Base-by-base conservation (phyloP, 2,113 vertebrate species). In the Hystrix brachyura region DNA sequence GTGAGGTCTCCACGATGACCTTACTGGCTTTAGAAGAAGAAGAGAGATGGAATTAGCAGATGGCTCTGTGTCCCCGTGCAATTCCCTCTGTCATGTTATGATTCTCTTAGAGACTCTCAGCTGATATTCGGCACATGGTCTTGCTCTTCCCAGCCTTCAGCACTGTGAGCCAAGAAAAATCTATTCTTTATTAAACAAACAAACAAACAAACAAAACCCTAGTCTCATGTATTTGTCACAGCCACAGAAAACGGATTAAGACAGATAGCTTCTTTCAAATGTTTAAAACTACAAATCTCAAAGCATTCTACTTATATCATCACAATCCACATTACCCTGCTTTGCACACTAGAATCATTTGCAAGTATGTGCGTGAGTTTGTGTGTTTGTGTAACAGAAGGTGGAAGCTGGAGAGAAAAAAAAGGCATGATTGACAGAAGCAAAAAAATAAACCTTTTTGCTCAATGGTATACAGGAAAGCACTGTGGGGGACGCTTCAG, bases 51-150 rank as follows among this genome's bases (percentile, higher is more conserved):
- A 43, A 25, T 13, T 2, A 19, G 48, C 60, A 17, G 3, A 32
- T n/a, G 7, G 69, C 71, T 19, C 32, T 21, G 10, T 32, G 18
- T 53, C 18, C 11, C 62, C 19, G 7, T 3, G 10, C 7, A 11
- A 7, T 13, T 3, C 62, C 27, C 9, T 21, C 15, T 18, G 0
- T 17, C 34, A 57, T 1, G 1, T 5, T 48, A 4, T 12, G 17
- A 43, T 43, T 59, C 17, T 55, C 25, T 17, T 23, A 32, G 62
- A 80, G 53, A 25, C 25, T 48, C 11, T 5, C 48, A 18, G 48
- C 25, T 27, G 46, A 48, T 76, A 27, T 29, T 76, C 1, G 10
- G 25, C 25, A 27, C 25, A 32, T 4, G 15, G 9, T 14, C 60
- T 34, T 84, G 59, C 43, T 53, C 48, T 87, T 55, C 48, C 62